These are phyloP conservation scores for Oriolus oriolus DNA, from an alignment of 2,113 vertebrate species.

Conservation along the genomic window DNA sequence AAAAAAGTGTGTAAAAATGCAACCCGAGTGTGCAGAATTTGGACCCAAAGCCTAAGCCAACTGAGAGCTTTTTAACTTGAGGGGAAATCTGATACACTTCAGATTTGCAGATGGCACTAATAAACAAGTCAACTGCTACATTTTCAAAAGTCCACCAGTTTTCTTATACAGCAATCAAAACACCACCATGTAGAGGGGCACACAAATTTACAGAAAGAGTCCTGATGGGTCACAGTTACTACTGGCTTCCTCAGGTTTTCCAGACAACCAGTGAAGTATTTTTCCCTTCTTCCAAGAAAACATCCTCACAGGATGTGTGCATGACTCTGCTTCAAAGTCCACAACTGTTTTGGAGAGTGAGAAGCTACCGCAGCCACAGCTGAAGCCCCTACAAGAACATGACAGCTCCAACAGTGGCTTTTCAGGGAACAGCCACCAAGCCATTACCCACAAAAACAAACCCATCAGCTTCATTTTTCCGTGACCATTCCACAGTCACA, in stretches of 20 bases:
- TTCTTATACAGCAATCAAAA: neutral
- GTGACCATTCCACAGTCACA: neutral
- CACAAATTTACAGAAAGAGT: neutral
- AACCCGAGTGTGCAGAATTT: neutral
- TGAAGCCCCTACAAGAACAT: neutral
- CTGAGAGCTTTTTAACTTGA: neutral
- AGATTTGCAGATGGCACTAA: neutral
- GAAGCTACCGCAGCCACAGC: neutral
- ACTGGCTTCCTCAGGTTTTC: neutral
- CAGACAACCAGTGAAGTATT: neutral
- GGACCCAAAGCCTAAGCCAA: neutral
- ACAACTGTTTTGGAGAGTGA: neutral
- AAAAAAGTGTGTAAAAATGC: neutral
- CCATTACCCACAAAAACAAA: neutral
- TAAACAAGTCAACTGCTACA: neutral
- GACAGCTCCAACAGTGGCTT: neutral
- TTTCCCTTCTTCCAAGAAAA: neutral
- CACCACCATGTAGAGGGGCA: fast-evolving
- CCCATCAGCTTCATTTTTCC: neutral
- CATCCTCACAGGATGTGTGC: neutral
- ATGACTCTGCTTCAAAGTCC: neutral
- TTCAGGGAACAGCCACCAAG: neutral
- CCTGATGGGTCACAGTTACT: neutral
- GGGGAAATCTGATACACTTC: neutral
- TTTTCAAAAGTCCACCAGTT: neutral